Conservation (phyloP, 1,140 invertebrate species). For the Bombus terrestris region DNA sequence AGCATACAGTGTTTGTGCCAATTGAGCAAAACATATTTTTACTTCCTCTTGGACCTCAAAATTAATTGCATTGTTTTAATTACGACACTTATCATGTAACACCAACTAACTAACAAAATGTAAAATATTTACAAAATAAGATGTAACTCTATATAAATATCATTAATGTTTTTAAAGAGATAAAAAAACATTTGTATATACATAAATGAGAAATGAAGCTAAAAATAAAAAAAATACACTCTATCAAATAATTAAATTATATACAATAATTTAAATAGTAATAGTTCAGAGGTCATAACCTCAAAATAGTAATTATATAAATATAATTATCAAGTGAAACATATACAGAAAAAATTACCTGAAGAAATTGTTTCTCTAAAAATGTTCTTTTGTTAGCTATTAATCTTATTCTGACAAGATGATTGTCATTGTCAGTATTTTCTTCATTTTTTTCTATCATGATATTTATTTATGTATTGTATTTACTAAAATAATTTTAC, state of each 20-base stretch:
- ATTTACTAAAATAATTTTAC: not conserved
- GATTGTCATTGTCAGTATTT: conserved; percentile 55
- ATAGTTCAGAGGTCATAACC: not conserved
- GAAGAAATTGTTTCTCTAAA: conserved; percentile 70
- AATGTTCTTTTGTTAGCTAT: conserved; percentile 74
- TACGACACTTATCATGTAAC: not conserved
- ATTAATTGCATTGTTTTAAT: conserved; percentile 46
- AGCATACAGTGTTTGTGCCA: conserved; percentile 79
- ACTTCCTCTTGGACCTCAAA: conserved; percentile 81
- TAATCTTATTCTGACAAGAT: conserved; percentile 70
- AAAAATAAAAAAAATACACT: not conserved
- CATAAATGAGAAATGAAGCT: not conserved
- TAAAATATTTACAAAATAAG: not conserved
- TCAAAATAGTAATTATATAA: not conserved
- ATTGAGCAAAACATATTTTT: conserved; percentile 80
- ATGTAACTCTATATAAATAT: not conserved
- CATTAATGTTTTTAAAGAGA: not conserved
- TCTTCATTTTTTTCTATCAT: conserved; percentile 75
- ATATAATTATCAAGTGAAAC: not conserved
- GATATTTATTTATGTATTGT: conserved; percentile 42
- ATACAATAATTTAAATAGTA: not conserved
- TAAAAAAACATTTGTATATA: not conserved
- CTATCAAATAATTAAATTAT: not conserved
- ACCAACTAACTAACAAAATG: not conserved
- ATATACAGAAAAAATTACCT: conserved; percentile 64